Evolutionary conservation across 2,888 invertebrate species (phyloP), one percentile per base, ranked within the genome.

Genomic region (Dolomedes plantarius): DNA sequence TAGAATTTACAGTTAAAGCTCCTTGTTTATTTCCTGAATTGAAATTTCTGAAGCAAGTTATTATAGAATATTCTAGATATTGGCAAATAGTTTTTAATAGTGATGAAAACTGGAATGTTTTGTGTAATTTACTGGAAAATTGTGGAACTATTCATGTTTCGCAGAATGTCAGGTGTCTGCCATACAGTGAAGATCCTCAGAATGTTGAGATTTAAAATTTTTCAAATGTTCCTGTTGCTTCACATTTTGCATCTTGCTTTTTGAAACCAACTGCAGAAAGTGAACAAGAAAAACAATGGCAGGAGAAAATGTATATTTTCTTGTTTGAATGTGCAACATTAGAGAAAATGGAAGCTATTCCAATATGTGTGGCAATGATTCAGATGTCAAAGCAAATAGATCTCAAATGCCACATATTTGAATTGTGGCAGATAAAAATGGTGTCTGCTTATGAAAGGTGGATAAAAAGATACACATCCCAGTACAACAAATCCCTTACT

Each of bases 21-120:
- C 98, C 98, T 0, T 96, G 96, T 90, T 93, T 97, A 86, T 92
- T 98, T 64, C 97, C 98, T 0, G 96, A 97, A 90, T 91, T 97
- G 78, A 93, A 94, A 89, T 93, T 94, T 0, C 91, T 98, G 62
- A 93, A 94, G 87, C 94, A 95, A 91, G 95, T 93, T 11, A 93
- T 94, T 89, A 93, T 98, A 6, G 93, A 95, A 88, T 98, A 98
- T 91, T 94, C 95, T 1, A 93, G 97, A 68, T 98, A 98, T 91
- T 98, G 97, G 97, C 95, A 96, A 0, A 95, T 97, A 67, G 93
- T 94, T 13, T 98, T 97, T 92, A 95, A 95, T 89, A 93, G 94
- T 80, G 94, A 94, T 65, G 93, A 95, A 83, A 97, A 97, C 91
- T 98, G 97, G 96, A 94, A 95, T 78, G 90, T 88, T 50, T 92